Percentiles rank a stretch among this genome's conserved stretches.
Evolutionary conservation across 2,113 vertebrate genomes (phyloP).

Genomic region (Myiopsitta monachus): DNA sequence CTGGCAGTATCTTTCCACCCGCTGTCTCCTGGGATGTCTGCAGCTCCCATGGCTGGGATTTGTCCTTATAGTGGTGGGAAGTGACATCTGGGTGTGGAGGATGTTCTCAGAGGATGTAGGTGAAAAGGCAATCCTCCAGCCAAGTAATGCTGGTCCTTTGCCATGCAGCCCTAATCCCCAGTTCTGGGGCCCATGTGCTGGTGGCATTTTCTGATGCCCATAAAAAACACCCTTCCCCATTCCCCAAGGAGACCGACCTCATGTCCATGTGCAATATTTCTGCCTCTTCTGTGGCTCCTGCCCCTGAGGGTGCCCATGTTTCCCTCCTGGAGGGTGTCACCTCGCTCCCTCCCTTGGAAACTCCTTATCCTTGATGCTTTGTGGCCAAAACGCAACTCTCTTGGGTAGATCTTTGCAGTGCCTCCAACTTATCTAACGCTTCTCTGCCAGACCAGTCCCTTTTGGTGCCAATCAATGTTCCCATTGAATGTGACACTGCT

Average conservation of each 20-base stretch:
- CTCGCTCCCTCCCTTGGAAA: not conserved
- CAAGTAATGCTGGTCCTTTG: not conserved
- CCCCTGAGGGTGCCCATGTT: not conserved
- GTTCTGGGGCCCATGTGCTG: not conserved
- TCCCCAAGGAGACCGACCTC: not conserved
- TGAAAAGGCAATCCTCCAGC: not conserved
- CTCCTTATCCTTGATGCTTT: not conserved
- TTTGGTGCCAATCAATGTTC: not conserved
- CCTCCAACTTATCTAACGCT: not conserved
- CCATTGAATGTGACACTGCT: conserved; percentile 23
- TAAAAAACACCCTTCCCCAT: not conserved
- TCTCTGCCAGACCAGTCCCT: not conserved
- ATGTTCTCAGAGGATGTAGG: not conserved
- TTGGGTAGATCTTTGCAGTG: not conserved
- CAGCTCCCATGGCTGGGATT: not conserved
- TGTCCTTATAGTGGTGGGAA: not conserved
- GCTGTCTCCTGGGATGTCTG: not conserved
- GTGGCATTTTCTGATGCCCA: not conserved
- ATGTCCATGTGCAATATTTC: not conserved
- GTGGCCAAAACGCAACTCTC: not conserved
- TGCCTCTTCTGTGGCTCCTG: not conserved
- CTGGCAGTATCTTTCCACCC: not conserved
- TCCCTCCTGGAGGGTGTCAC: not conserved
- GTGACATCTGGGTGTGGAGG: not conserved
- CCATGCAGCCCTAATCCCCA: not conserved